A percentile compares a stretch with the other conserved stretches of the same genome.
These are phyloP conservation scores for Ptychoptera contaminata DNA, from an alignment of 2,888 invertebrate species.

Conservation along the genomic window DNA sequence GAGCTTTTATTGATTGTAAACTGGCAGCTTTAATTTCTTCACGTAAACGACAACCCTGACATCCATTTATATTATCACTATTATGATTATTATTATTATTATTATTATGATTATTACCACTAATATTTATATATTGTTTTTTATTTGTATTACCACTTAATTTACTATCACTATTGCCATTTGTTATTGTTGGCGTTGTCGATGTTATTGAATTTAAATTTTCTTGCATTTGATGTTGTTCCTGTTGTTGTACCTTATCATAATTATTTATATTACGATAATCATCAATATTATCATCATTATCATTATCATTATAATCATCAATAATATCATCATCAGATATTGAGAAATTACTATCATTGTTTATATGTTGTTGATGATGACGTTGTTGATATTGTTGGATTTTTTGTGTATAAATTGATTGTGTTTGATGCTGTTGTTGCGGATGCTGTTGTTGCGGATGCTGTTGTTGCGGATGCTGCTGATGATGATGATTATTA, in stretches of 20 bases:
- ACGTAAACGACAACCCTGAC: conserved; percentile 38
- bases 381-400: no score
- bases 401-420: not conserved
- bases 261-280: not conserved
- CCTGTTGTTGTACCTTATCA: conserved; percentile 5
- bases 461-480: not conserved
- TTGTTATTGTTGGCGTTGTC: not conserved
- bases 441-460: not conserved
- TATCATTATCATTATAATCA: conserved; percentile 6
- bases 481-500: no score
- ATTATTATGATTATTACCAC: conserved; percentile 14
- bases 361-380: not conserved
- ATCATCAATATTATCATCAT: conserved; percentile 3
- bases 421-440: not conserved
- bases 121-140: conserved; percentile 13
- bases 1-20: conserved; percentile 45
- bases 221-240: conserved; percentile 2
- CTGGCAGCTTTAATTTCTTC: conserved; percentile 43
- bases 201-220: conserved; percentile 3
- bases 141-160: conserved; percentile 14
- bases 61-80: conserved; percentile 18
- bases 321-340: conserved; percentile 3
- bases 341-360: not conserved
- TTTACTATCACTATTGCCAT: not conserved
- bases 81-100: not conserved